Percentiles rank a stretch among this genome's conserved stretches.
These are phyloP conservation scores for Siniperca obscura DNA, from an alignment of 2,797 vertebrate genomes.

Conservation along the genomic window DNA sequence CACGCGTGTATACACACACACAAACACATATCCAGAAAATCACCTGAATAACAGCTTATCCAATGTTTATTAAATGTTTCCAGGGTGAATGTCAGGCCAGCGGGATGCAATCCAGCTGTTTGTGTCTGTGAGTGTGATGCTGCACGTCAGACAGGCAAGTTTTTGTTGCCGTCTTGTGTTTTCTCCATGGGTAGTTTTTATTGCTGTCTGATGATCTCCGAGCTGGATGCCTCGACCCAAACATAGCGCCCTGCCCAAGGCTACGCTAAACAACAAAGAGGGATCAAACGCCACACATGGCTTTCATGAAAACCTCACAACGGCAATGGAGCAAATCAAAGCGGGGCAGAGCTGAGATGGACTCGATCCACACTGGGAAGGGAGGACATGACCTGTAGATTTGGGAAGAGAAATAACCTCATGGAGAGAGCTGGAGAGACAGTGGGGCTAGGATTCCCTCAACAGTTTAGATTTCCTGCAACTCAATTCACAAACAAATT, in stretches of 20 bases:
- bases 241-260: conserved; percentile 46
- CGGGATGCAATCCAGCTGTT: conserved; percentile 46
- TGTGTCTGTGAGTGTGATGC: conserved; percentile 37
- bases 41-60: conserved; percentile 69
- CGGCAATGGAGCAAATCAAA: conserved; percentile 55
- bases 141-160: conserved; percentile 3
- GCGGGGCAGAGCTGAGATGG: conserved; percentile 40
- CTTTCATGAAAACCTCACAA: conserved; percentile 65
- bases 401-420: conserved; percentile 27
- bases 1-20: conserved; percentile 29
- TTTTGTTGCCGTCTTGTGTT: conserved; percentile 21
- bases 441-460: background rate
- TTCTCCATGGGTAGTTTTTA: conserved; percentile 37
- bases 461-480: background rate
- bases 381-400: conserved; percentile 19
- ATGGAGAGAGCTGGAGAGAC: conserved; percentile 10
- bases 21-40: conserved; percentile 47
- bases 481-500: background rate
- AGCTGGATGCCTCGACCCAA: conserved; percentile 57
- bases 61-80: conserved; percentile 77
- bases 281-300: conserved; percentile 67
- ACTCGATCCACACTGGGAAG: conserved; percentile 30
- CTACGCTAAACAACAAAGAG: conserved; percentile 57
- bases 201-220: conserved; percentile 49
- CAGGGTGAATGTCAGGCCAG: conserved; percentile 71